Base-by-base conservation (phyloP, 64 coral and sea anemone genomes). In the Cladopsammia gracilis region DNA sequence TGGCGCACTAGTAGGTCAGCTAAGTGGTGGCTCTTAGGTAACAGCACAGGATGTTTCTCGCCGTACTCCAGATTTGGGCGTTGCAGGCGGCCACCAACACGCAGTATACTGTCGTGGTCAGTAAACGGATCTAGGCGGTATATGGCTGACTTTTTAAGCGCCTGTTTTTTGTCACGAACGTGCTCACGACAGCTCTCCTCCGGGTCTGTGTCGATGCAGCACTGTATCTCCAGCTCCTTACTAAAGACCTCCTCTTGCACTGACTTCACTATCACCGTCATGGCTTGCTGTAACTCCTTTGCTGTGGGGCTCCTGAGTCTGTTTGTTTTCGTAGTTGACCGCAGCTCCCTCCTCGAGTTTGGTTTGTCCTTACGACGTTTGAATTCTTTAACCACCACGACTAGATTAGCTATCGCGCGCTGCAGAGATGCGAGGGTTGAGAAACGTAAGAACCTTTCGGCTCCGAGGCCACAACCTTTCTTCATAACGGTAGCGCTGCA, bases 211-310 rank as follows among this genome's bases (percentile, higher is more conserved):
- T 75, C 15, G 48, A 24, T 34, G 34, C 0, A 26, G 43, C 13
- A 26, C 73, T 86, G 83, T 67, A 86, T 16, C 83, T 64, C 60
- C 13, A 86, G 58, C 11, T 86, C 83, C 45, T 86, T 64, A 10
- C 43, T 86, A 25, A 86, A 86, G 83, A 11, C 73, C 13, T 76
- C 73, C 34, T 26, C n/a, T 76, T 76, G 73, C n/a, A 34, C 34
- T 5, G 26, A 4, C 62, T 64, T 22, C 45, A 86, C 25, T 5
- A 86, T 86, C 20, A 86, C 59, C 16, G 60, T 64, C 13, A 69
- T 86, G 48, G 62, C 83, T 42, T 86, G 83, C 25, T 86, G 61
- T 4, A 34, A 12, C 22, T 86, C 83, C 83, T 65, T 45, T 44
- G 20, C 23, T 34, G 83, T 86, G 83, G 22, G 45, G 45, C 62